Evolutionary conservation across 1,140 invertebrate species (phyloP).

Genomic region (Gryllus bimaculatus): DNA sequence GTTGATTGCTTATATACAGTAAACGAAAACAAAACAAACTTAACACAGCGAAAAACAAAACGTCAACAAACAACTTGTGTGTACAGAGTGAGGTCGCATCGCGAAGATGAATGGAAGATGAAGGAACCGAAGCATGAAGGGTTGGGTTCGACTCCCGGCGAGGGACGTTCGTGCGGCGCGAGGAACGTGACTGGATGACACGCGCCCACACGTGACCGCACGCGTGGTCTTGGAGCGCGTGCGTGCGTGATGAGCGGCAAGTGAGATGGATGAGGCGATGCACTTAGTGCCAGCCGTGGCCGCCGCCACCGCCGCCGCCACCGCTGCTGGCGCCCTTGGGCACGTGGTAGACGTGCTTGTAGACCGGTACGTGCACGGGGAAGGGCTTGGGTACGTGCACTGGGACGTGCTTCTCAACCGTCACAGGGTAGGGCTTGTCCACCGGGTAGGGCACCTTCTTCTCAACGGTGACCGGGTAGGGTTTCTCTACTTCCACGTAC

Average conservation of each 20-base stretch:
- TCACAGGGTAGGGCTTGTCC: conserved; percentile 67
- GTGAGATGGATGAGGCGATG: too few relatives aligned
- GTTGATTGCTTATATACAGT: not conserved
- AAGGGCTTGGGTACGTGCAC: conserved; percentile 67
- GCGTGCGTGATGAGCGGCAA: too few relatives aligned
- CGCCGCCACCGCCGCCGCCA: not conserved
- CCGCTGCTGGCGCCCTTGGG: not conserved
- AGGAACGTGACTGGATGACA: not conserved
- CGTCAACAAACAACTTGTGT: not conserved
- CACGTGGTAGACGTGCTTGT: conserved; percentile 58
- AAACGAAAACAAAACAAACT: not conserved
- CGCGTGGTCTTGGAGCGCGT: not conserved
- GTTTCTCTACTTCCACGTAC: conserved; percentile 23
- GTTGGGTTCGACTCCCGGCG: too few relatives aligned
- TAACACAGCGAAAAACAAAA: not conserved
- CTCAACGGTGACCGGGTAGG: conserved; percentile 38
- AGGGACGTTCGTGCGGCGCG: too few relatives aligned
- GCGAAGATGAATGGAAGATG: not conserved
- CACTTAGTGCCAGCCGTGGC: not conserved
- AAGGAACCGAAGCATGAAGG: not conserved
- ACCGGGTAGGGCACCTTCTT: conserved; percentile 65
- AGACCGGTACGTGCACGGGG: conserved; percentile 67
- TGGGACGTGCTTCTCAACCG: conserved; percentile 66
- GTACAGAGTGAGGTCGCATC: not conserved
- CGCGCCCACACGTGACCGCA: not conserved